phyloP scores from a whole-genome alignment of 2,797 vertebrate genomes.

The Pampus argenteus region DNA sequence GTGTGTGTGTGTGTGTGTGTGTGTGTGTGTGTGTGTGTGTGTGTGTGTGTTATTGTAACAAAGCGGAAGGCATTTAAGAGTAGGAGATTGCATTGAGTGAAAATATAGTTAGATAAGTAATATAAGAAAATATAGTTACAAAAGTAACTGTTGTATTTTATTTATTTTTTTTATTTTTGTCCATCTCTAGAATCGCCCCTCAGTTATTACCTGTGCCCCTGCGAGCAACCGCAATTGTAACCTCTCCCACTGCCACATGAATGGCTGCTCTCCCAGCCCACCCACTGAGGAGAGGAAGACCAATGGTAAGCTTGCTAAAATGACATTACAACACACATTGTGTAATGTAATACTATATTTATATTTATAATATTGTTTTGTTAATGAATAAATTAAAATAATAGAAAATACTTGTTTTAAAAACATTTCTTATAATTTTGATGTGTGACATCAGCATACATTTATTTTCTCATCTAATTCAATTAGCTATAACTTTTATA shows the following conservation, averaged over 20 bases:
- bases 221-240: slow-evolving; percentile 93
- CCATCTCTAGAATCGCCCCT: slow-evolving; percentile 92
- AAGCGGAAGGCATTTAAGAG: background rate
- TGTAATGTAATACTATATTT: background rate
- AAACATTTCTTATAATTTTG: too few relatives aligned
- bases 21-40: too few relatives aligned
- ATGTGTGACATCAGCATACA: too few relatives aligned
- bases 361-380: background rate
- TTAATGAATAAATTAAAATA: too few relatives aligned
- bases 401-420: too few relatives aligned
- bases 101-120: too few relatives aligned
- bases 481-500: background rate
- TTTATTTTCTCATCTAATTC: background rate
- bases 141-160: too few relatives aligned
- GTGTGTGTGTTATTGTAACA: too few relatives aligned
- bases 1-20: too few relatives aligned
- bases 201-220: slow-evolving; percentile 97
- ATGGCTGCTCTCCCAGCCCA: slow-evolving; percentile 85
- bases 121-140: too few relatives aligned
- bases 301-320: slow-evolving; percentile 70
- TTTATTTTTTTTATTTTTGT: too few relatives aligned
- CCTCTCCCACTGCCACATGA: slow-evolving; percentile 94
- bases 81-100: too few relatives aligned
- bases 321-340: background rate
- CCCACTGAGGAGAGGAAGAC: slow-evolving; percentile 85